Base-by-base conservation (phyloP, 2,113 vertebrate genomes). In the Panurus biarmicus region DNA sequence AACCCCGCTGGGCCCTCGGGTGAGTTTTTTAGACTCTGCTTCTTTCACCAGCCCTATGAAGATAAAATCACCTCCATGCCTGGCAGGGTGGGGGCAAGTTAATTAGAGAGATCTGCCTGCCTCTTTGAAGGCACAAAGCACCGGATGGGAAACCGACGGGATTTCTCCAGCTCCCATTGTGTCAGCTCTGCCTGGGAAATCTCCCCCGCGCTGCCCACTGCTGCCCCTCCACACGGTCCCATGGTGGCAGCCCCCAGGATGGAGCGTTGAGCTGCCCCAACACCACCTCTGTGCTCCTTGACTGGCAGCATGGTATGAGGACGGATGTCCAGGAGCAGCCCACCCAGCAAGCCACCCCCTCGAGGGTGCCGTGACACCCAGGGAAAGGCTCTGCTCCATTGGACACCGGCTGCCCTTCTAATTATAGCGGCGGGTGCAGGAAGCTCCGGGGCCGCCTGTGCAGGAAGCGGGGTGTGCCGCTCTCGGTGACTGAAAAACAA, bases 391-490 rank as follows among this genome's bases (percentile, higher is more conserved):
- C 20, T 15, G 51, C 60, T n/a, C 57, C 77, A 22, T 1, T 2
- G 6, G 54, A 42, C 44, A 3, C 62, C 5, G 4, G 18, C 54
- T 47, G 66, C 65, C 71, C 40, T 79, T 64, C 84, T 83, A 91
- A 87, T 76, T 80, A 60, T 70, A 93, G 85, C 91, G 44, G 56
- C 1, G 5, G 40, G 86, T 1, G 14, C 91, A 94, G 95, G 94
- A 95, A 96, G 67, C 6, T 3, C 45, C 4, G 2, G 10, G 74
- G 86, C 73, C 0, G 28, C 44, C 84, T 0, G 57, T 25, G 77
- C 94, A 96, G 96, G 94, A 96, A 96, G 91, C n/a, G 15, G 92
- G 94, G 95, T 62, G 95, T 95, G 94, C 81, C 85, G 11, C 74
- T 40, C 38, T 61, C 6, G 1, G 54, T 14, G 72, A 8, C 70